Conservation (phyloP, 92 coral and sea anemone species). For the Desmophyllum pertusum region DNA sequence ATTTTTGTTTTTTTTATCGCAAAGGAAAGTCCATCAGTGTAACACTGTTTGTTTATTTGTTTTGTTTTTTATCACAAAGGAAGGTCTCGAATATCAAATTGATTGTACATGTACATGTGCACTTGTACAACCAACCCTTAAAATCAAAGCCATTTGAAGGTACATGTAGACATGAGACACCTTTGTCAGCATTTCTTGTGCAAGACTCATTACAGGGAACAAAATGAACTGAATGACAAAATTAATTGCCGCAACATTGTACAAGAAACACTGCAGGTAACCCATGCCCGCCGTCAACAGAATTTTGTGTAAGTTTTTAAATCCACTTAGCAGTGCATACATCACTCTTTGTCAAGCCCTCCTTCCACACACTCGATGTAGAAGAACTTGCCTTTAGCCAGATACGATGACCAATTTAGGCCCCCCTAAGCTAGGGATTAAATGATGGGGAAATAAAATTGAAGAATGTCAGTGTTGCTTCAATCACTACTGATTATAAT, state of each 20-base stretch:
- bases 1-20: no score
- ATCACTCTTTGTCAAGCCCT: constrained; percentile 30
- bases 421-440: constrained; percentile 99
- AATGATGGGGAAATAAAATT: constrained; percentile 93
- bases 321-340: constrained; percentile 27
- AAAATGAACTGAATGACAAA: background rate
- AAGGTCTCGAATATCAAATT: background rate
- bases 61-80: background rate
- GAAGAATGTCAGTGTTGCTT: constrained; percentile 59
- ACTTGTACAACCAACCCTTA: background rate
- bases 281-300: background rate
- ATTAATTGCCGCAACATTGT: no score
- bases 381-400: constrained; percentile 98
- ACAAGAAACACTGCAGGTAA: background rate
- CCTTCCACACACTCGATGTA: constrained; percentile 47
- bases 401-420: constrained; percentile 90
- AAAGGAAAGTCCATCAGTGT: no score
- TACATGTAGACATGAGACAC: constrained; percentile 19
- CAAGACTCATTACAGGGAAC: background rate
- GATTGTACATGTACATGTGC: background rate
- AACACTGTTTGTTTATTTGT: background rate
- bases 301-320: background rate
- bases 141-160: constrained; percentile 21
- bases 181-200: background rate
- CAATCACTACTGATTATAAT: background rate